A percentile compares a stretch with the other conserved stretches of the same genome.
Evolutionary conservation across 2,888 invertebrate genomes (phyloP).

Genomic region (Zonitis immaculata): DNA sequence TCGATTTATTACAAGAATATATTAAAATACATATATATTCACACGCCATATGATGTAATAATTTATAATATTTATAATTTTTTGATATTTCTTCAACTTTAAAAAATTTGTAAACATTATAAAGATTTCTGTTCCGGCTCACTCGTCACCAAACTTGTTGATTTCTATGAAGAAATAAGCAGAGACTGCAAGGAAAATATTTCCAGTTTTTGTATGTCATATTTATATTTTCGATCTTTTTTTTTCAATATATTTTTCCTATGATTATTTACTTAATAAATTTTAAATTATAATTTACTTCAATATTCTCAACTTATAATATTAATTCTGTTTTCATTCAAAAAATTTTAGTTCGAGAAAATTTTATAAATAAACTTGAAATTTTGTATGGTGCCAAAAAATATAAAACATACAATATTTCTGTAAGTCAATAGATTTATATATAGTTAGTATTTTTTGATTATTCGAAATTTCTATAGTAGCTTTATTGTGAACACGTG

Average conservation of each 20-base stretch:
- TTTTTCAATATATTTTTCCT: slow-evolving; percentile 34
- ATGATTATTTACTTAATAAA: slow-evolving; percentile 12
- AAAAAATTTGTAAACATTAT: slow-evolving; percentile 30
- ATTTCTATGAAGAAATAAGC: slow-evolving; percentile 28
- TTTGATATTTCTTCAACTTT: slow-evolving; percentile 24
- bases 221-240: slow-evolving; percentile 32
- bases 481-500: too few species aligned
- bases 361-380: too few species aligned
- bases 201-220: slow-evolving; percentile 33
- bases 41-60: slow-evolving; percentile 31
- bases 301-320: slow-evolving; percentile 2
- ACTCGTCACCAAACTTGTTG: slow-evolving; percentile 24
- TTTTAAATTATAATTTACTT: background rate
- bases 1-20: too few species aligned
- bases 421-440: too few species aligned
- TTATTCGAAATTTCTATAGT: too few species aligned
- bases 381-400: background rate
- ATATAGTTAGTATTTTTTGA: too few species aligned
- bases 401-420: background rate
- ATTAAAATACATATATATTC: too few species aligned
- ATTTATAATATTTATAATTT: slow-evolving; percentile 31
- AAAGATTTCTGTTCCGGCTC: slow-evolving; percentile 25
- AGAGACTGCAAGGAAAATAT: slow-evolving; percentile 27
- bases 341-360: too few species aligned
- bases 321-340: slow-evolving; percentile 36